Evolutionary conservation across 2,888 invertebrate species (phyloP).

Genomic region (Caprella mutica): DNA sequence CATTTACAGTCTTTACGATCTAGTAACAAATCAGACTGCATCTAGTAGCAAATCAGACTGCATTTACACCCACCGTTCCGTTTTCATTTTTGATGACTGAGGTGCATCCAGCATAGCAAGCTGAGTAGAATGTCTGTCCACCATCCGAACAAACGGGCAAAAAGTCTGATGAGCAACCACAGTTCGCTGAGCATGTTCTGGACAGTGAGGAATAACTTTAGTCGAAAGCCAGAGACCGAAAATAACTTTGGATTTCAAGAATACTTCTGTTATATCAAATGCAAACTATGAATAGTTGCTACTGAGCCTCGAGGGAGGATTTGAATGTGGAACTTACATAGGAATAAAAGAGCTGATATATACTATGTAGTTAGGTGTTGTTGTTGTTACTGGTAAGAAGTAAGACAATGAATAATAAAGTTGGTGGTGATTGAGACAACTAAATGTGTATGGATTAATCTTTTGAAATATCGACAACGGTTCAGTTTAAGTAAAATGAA

Average conservation of each 20-base stretch:
- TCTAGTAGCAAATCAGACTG: too few species aligned
- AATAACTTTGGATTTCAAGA: not conserved
- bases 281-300: not conserved
- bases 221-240: not conserved
- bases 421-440: too few species aligned
- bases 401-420: too few species aligned
- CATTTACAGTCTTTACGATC: not conserved
- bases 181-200: slow-evolving; percentile 34
- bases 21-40: too few species aligned
- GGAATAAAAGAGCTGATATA: too few species aligned
- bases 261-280: not conserved
- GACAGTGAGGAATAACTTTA: not conserved
- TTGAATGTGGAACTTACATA: too few species aligned
- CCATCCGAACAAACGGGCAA: slow-evolving; percentile 53
- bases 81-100: slow-evolving; percentile 13
- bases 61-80: slow-evolving; percentile 16
- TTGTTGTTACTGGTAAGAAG: too few species aligned
- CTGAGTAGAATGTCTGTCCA: slow-evolving; percentile 51
- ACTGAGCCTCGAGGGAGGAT: too few species aligned
- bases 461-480: too few species aligned
- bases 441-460: too few species aligned
- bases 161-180: slow-evolving; percentile 44
- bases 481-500: too few species aligned
- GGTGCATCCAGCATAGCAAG: slow-evolving; percentile 62
- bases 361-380: too few species aligned